phyloP scores from a whole-genome alignment of 2,888 invertebrate genomes.

The Megamerina dolium region DNA sequence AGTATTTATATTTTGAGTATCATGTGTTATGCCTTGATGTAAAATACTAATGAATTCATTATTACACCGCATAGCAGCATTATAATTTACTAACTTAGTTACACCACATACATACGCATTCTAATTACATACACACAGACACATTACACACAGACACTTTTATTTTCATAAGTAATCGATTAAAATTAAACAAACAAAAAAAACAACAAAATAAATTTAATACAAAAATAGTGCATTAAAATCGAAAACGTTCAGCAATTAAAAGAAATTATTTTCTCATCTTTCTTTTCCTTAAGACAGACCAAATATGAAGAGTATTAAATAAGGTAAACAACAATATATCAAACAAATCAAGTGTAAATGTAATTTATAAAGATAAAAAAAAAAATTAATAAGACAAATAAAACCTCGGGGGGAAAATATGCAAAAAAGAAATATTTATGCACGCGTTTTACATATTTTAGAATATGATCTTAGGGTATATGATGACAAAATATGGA shows the following conservation, averaged over 20 bases:
- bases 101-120: no score
- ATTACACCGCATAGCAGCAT: no score
- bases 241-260: constrained; percentile 31
- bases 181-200: no score
- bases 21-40: no score
- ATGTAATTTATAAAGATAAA: constrained; percentile 6
- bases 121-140: no score
- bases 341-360: constrained; percentile 20
- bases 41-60: no score
- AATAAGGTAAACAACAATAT: constrained; percentile 49
- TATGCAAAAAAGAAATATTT: not conserved
- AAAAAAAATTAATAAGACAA: constrained; percentile 7
- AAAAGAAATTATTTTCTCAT: constrained; percentile 48
- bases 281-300: constrained; percentile 50
- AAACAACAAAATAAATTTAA: constrained; percentile 4
- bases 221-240: constrained; percentile 6
- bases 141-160: no score
- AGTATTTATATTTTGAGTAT: no score
- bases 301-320: constrained; percentile 48
- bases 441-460: not conserved
- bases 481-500: no score
- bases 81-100: no score
- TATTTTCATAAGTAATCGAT: no score
- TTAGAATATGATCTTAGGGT: no score
- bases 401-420: not conserved